A percentile compares a stretch with the other conserved stretches of the same genome.
phyloP scores from a whole-genome alignment of 2,797 vertebrate species.

The Pseudochromis fuscus region DNA sequence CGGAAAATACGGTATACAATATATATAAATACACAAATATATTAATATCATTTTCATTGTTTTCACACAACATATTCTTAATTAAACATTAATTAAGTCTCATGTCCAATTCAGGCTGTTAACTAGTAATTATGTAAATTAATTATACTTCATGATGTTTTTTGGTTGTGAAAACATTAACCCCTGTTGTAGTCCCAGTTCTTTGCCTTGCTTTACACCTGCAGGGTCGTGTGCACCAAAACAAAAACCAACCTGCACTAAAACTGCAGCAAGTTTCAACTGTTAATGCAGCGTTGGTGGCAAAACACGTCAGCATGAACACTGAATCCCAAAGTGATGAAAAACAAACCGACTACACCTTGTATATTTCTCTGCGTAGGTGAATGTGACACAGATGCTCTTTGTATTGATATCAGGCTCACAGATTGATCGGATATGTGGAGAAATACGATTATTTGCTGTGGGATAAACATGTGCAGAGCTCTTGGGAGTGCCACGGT shows the following conservation, averaged over 20 bases:
- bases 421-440: neutral
- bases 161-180: no score
- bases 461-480: neutral
- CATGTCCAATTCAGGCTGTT: no score
- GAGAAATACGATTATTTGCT: neutral
- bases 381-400: neutral
- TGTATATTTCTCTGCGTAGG: neutral
- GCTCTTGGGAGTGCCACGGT: neutral
- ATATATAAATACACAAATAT: no score
- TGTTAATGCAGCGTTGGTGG: neutral
- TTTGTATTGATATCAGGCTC: neutral
- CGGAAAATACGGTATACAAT: no score
- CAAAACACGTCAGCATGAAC: no score
- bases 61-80: no score
- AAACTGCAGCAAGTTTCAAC: neutral
- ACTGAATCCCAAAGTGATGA: neutral
- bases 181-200: no score
- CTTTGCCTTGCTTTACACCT: constrained; percentile 5
- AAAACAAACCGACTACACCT: no score
- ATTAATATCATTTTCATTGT: no score
- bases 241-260: neutral
- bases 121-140: no score
- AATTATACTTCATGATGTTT: no score
- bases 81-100: no score
- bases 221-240: neutral